Base-by-base conservation (phyloP, 2,888 invertebrate genomes). In the Andrena marginata region DNA sequence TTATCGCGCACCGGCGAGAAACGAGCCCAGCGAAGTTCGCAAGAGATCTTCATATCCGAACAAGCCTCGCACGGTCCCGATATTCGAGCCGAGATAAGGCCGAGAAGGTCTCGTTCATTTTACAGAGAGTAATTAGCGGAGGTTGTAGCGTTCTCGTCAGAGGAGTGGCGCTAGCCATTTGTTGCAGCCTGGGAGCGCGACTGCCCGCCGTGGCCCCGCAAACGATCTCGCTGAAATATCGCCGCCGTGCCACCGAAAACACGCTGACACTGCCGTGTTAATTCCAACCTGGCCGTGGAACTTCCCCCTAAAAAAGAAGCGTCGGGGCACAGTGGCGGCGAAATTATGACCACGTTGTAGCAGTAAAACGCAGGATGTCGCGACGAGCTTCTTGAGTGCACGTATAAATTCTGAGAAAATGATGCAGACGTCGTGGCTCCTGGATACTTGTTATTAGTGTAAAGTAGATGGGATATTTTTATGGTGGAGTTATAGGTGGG, bases 111-210 rank as follows among this genome's bases (percentile, higher is more conserved):
- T 80, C 87, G 85, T 87, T 85, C 76, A 84, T 87, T 87, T 84
- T 60, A 67, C 77, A 67, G 82, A 86, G 87, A 87, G 87, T 87
- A 87, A 87, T 87, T 87, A 87, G 88, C 78, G 72, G 79, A 73
- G 87, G 85, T 81, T 82, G 87, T 81, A 86, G 56, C 80, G 49
- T 73, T 76, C 77, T 80, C 84, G 82, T 80, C 85, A 74, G 84
- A 85, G 86, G 86, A 86, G 85, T 88, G 85, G 77, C 85, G 88
- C 70, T 79, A 82, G 70, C 77, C 85, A 77, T 84, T 86, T 82
- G 80, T 87, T 82, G 85, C 67, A 33, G 76, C 42, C 70, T 68
- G 70, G 60, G 65, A 75, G 42, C 60, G 60, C 33, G 59, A 71
- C 49, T 10, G 20, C 68, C 42, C 63, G 71, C 54, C 29, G 6